A percentile compares a stretch with the other conserved stretches of the same genome.
phyloP scores from a whole-genome alignment of 2,888 invertebrate species.

The Mamestra brassicae region DNA sequence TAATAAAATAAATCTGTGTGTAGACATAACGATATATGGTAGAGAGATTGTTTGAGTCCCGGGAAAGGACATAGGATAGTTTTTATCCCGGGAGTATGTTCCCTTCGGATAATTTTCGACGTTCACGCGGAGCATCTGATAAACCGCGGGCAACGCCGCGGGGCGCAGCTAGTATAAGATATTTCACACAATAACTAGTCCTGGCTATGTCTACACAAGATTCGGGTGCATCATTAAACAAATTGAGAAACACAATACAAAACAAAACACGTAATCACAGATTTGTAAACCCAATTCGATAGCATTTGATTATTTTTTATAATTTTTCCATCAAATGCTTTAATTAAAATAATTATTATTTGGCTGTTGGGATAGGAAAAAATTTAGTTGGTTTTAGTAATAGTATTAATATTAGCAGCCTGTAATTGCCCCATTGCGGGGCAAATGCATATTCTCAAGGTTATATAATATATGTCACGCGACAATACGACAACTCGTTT shows the following conservation, averaged over 20 bases:
- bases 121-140: too few relatives aligned
- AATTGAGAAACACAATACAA: slow-evolving; percentile 45
- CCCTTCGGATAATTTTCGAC: too few relatives aligned
- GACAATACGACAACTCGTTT: too few relatives aligned
- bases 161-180: background rate
- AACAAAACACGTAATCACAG: slow-evolving; percentile 66
- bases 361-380: slow-evolving; percentile 16
- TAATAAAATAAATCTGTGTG: slow-evolving; percentile 16
- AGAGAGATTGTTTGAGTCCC: too few relatives aligned
- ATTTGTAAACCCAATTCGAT: slow-evolving; percentile 61
- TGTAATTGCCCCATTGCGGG: background rate
- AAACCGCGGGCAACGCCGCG: too few relatives aligned
- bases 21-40: slow-evolving; percentile 43
- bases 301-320: slow-evolving; percentile 47
- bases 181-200: slow-evolving; percentile 25
- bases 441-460: background rate
- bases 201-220: slow-evolving; percentile 54
- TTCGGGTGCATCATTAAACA: slow-evolving; percentile 33
- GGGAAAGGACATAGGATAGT: too few relatives aligned
- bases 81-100: too few relatives aligned
- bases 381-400: background rate
- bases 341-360: slow-evolving; percentile 13
- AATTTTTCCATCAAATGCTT: slow-evolving; percentile 51
- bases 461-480: too few relatives aligned
- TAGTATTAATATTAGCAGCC: too few relatives aligned